Base-by-base conservation (phyloP, 92 coral and sea anemone genomes). In the Actinostola sp. region DNA sequence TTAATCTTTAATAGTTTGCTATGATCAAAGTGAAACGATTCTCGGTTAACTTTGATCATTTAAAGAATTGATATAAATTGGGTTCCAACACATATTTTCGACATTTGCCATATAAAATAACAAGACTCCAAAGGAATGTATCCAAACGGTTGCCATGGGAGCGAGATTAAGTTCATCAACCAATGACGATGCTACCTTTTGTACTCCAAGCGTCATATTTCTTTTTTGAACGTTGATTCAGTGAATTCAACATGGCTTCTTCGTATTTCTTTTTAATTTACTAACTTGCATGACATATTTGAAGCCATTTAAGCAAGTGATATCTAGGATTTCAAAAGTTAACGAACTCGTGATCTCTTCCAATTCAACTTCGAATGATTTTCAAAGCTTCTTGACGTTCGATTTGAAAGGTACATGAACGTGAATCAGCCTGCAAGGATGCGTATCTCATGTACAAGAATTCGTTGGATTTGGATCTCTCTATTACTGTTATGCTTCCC, bases 401-500 rank as follows among this genome's bases (percentile, higher is more conserved):
- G 19, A 46, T 27, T 46, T 38, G 14, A 10, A 49, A 21, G 33
- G 30, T n/a, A 8, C 32, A 10, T 32, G 60, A 57, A 9, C 19
- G 33, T 33, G 27, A 28, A 4, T 17, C 28, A 46, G 56, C 19
- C 23, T 1, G 74, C 42, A 50, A 11, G 54, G n/a, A 68, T 48
- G 49, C 19, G 20, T 34, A 20, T 51, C 61, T n/a, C 48, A 25
- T 8, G 26, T 56, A 28, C 45, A 44, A 65, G 54, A 46, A 54
- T 42, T 55, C 39, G 38, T 31, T 64, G 44, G 61, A 67, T 66
- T 57, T 74, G 73, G 63, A 67, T 82, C 21, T 60, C 54, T 42
- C n/a, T 86, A 38, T 52, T 83, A 42, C 52, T 72, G 27, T 24
- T 86, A 33, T 80, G 75, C 65, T 50, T 70, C 12, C 49, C 62